A percentile compares a stretch with the other conserved stretches of the same genome.
Conservation (phyloP, 92 coral and sea anemone species). For the Parazoanthus swiftii region DNA sequence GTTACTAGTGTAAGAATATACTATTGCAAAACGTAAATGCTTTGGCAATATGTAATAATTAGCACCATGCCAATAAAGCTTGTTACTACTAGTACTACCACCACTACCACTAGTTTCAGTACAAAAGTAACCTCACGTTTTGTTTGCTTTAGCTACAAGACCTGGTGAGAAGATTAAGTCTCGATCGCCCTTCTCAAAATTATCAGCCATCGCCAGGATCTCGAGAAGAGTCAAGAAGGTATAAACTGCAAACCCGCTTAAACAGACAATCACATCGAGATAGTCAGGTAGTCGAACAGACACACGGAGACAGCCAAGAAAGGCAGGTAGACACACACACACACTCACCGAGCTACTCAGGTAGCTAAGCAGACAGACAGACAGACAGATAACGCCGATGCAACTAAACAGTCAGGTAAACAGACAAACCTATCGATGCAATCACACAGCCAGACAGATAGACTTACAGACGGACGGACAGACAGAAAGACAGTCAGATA, state of each 20-base stretch:
- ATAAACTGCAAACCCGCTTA: neutral
- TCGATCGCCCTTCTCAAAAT: constrained; percentile 85
- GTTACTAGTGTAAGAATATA: too few relatives aligned
- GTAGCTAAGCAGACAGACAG: neutral
- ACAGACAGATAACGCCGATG: neutral
- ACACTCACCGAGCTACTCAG: neutral
- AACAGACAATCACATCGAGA: neutral
- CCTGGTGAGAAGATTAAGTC: constrained; percentile 70
- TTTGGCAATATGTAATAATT: too few relatives aligned
- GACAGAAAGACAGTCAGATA: too few relatives aligned
- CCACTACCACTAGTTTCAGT: neutral
- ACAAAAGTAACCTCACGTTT: constrained; percentile 23
- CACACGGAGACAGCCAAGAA: neutral
- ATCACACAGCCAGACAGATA: too few relatives aligned
- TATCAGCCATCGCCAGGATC: constrained; percentile 86
- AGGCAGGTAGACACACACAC: neutral
- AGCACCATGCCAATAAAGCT: too few relatives aligned
- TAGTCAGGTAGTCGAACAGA: neutral
- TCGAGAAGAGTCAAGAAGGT: constrained; percentile 84
- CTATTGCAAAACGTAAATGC: too few relatives aligned
- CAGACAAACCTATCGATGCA: too few relatives aligned
- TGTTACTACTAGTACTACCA: too few relatives aligned
- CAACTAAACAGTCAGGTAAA: neutral
- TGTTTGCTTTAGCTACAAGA: constrained; percentile 18
- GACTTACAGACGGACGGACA: too few relatives aligned